Base-by-base conservation (phyloP, 2,797 vertebrate genomes). In the Oryzias sinensis region DNA sequence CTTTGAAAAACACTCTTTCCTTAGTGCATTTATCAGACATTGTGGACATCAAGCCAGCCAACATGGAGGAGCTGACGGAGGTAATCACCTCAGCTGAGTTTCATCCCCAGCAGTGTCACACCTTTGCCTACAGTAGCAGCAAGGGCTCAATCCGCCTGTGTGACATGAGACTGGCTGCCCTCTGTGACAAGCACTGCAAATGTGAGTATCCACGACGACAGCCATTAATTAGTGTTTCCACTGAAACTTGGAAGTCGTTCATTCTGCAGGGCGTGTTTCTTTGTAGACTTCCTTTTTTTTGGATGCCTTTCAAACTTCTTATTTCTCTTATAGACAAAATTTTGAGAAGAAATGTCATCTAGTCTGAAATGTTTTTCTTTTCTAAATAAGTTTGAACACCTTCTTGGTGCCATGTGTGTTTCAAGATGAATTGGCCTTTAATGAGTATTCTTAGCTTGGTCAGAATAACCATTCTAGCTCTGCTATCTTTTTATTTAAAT, bases 81-180 rank as follows among this genome's bases (percentile, higher is more conserved):
- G 97, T 99, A 84, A 98, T 99, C 88, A 98, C 97, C 0, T 95
- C 96, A 0, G 97, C 97, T 0, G 97, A 98, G 88, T 99, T 98
- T 78, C 97, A 98, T 79, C 97, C 97, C 0, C 94, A 97, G 77
- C 94, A 98, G 68, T 99, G 97, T 92, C 95, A 98, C 91, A 97
- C 94, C 45, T 98, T 99, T 0, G 96, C 97, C 77, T 99, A 99
- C 91, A 98, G 96, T 92, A 98, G 97, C 93, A 99, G 97, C 92
- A 99, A 98, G 79, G 97, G 97, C 71, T 98, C 97, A 20, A 96
- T 99, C 89, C 94, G 97, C 45, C 93, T 99, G 77, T 99, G 97
- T 44, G 97, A 99, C 90, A 99, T 99, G 97, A 91, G 97, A 74
- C 90, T 95, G 1, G 90, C 95, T 0, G 95, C 95, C 0, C 92